phyloP scores from a whole-genome alignment of 2,888 invertebrate species.

The Oscheius sp. region DNA sequence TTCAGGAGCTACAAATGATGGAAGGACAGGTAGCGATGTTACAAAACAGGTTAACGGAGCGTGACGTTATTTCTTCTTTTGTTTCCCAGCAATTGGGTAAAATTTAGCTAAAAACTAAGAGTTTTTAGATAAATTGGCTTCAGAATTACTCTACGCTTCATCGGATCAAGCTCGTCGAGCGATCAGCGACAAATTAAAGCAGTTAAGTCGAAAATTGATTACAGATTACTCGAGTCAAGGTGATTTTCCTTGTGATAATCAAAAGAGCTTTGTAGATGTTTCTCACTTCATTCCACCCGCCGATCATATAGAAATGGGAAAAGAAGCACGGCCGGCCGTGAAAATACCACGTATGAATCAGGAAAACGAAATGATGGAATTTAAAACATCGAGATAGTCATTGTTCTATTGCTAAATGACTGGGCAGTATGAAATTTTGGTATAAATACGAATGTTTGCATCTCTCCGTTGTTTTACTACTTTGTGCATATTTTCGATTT shows the following conservation, averaged over 20 bases:
- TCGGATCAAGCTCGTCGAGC: slow-evolving; percentile 7
- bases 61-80: slow-evolving; percentile 47
- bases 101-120: neutral
- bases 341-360: slow-evolving; percentile 1
- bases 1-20: slow-evolving; percentile 67
- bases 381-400: slow-evolving; percentile 5
- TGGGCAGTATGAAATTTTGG: neutral
- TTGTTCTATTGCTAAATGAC: neutral
- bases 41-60: slow-evolving; percentile 70
- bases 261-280: slow-evolving; percentile 5
- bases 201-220: slow-evolving; percentile 5
- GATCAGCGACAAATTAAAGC: slow-evolving; percentile 1
- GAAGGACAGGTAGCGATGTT: slow-evolving; percentile 68
- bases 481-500: too few species aligned
- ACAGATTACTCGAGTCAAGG: slow-evolving; percentile 15
- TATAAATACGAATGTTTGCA: too few species aligned
- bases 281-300: neutral
- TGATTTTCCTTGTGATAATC: neutral
- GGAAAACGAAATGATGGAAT: slow-evolving; percentile 30
- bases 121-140: neutral
- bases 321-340: slow-evolving; percentile 4
- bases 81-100: slow-evolving; percentile 32
- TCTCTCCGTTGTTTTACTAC: too few species aligned
- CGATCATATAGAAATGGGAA: neutral
- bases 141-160: neutral